Evolutionary conservation across 2,113 vertebrate genomes (phyloP).

Genomic region (Hippoglossus stenolepis): DNA sequence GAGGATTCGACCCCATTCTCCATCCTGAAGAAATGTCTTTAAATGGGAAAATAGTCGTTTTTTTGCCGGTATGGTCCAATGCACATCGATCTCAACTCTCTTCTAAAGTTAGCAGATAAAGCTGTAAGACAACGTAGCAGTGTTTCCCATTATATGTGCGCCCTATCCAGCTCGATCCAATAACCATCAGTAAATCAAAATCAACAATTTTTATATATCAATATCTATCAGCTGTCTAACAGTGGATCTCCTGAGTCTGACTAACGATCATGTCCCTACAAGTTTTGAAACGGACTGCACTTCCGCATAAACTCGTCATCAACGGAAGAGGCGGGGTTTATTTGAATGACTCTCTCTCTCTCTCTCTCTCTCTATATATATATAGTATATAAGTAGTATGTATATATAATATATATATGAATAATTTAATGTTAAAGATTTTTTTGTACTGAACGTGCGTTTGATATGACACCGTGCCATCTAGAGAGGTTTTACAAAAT

Average conservation of each 20-base stretch:
- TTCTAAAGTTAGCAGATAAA: neutral
- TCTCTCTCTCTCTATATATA: too few species aligned
- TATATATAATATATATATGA: too few species aligned
- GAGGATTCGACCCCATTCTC: slow-evolving; percentile 50
- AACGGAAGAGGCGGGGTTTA: neutral
- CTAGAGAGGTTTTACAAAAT: too few species aligned
- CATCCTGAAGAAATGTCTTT: slow-evolving; percentile 39
- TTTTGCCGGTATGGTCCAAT: neutral
- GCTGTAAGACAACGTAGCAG: neutral
- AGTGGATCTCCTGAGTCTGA: neutral
- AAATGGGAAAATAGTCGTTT: neutral
- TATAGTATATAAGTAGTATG: too few species aligned
- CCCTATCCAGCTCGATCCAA: neutral
- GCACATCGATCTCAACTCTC: neutral
- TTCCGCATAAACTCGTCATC: slow-evolving; percentile 57
- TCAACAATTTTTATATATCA: neutral
- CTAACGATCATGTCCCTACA: neutral
- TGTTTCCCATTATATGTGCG: neutral
- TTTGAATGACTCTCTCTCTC: neutral
- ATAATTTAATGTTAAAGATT: too few species aligned
- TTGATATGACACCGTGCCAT: too few species aligned
- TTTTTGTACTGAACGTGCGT: too few species aligned
- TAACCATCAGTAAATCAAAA: neutral
- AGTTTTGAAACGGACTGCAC: slow-evolving; percentile 53
- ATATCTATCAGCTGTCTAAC: neutral